Evolutionary conservation across 2,797 vertebrate species (phyloP), one percentile per base, ranked within the genome.

Genomic region (Leptatherina wallacei): DNA sequence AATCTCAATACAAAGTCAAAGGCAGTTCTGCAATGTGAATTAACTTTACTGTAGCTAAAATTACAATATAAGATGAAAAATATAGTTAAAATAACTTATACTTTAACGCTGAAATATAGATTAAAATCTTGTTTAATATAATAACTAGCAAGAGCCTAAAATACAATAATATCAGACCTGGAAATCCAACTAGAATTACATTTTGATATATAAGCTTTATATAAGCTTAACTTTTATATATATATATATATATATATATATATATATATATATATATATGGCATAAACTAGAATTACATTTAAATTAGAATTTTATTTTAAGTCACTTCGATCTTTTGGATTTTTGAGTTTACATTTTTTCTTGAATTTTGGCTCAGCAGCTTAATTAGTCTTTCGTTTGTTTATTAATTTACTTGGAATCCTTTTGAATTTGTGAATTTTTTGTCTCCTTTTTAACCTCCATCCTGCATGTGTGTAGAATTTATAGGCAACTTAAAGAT

Each of bases 1-100:
- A 40, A 14, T 75, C 68, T 75, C 44, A 49, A 83, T 61, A 64
- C 74, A 77, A 84, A 85, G 70, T 84, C 76, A 84, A 87, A 78
- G 10, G 35, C 32, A 60, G 65, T 62, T 61, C 14, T 22, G 52
- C 52, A 62, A 56, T 61, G 35, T 40, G 38, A 49, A 63, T 47
- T 29, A 77, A 82, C 47, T 80, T 69, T 67, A 51, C 32, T 55
- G 22, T 20, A 71, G 32, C 7, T 56, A 30, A 22, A 67, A 47
- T 29, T 65, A 2, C 20, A 65, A 9, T 18, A 8, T 22, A 1
- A 69, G 14, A 44, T 38, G 54, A 2, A 33, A 71, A 77, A 33
- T 20, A 54, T 51, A 55, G 51, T 27, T 16, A 54, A 1, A 54
- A 54, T 27, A 16, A 13, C 14, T 54, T 38, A 61, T 14, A 16